A percentile compares a stretch with the other conserved stretches of the same genome.
phyloP scores from a whole-genome alignment of 1,140 invertebrate species.

The Papilio glaucus region DNA sequence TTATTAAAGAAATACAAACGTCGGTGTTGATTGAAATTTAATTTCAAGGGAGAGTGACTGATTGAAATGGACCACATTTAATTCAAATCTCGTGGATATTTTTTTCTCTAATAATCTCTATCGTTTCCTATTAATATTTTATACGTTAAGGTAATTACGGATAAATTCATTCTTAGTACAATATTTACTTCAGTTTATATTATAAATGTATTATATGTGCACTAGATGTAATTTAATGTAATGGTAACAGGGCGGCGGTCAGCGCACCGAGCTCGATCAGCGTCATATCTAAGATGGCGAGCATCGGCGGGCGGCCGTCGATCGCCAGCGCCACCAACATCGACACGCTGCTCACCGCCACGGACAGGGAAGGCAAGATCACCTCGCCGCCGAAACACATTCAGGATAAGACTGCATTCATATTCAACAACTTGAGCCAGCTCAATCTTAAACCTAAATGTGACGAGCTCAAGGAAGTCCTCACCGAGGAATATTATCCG shows the following conservation, averaged over 20 bases:
- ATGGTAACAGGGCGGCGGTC: constrained; percentile 57
- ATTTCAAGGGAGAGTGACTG: no score
- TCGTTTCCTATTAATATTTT: no score
- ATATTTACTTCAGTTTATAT: no score
- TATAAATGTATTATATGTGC: no score
- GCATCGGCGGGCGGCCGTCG: constrained; percentile 87
- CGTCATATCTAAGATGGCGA: constrained; percentile 72
- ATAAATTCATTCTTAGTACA: no score
- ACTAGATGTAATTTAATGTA: no score
- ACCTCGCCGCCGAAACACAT: constrained; percentile 92
- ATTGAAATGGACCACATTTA: no score
- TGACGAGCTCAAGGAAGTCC: constrained; percentile 96
- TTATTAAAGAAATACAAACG: no score
- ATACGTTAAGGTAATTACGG: no score
- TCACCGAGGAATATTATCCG: constrained; percentile 95
- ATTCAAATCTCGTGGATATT: no score
- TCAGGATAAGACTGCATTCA: constrained; percentile 98
- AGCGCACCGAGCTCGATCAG: constrained; percentile 64
- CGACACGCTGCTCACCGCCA: constrained; percentile 97
- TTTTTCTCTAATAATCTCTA: no score
- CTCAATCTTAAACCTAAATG: constrained; percentile 97
- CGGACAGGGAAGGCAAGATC: constrained; percentile 96
- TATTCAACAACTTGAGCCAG: constrained; percentile 99
- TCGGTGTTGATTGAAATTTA: no score
- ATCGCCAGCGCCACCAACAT: constrained; percentile 99